Evolutionary conservation across 2,888 invertebrate genomes (phyloP), one percentile per base, ranked within the genome.

Genomic region (Oscheius sp.): DNA sequence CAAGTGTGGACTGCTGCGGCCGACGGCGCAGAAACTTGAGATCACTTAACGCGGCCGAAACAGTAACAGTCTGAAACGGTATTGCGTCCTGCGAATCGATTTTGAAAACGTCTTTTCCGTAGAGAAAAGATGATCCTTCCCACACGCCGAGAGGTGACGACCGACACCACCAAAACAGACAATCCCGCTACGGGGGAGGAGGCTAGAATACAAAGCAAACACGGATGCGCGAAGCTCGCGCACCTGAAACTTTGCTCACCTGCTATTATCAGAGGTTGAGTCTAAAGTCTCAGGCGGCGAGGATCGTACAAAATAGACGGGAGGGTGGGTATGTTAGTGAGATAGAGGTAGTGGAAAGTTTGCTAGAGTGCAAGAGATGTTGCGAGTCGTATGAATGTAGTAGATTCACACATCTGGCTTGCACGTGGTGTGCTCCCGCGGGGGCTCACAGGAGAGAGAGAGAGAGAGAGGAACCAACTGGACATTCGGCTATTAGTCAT

Each of bases 191-290:
- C 42, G 42, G 42, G 42, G 42, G 21, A 21, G 21, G 21, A 21
- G 42, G 42, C 60, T 47, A 48, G 48, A 33, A 60, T 60, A 60
- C 37, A 35, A 37, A 48, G 32, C 48, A 63, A 63, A 63, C 32
- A 63, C 48, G 63, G 68, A 51, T 57, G 78, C 59, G 75, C 73
- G 77, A 70, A 75, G 80, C 85, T 84, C 81, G 86, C 87, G 86
- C 87, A 87, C 87, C 87, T 87, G 87, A 87, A 86, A 87, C 85
- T 87, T 87, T 87, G 87, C 87, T 87, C 87, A 87, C 87, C 87
- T 86, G 80, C 80, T 74, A 75, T 76, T 48, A 70, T 63, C 66
- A 53, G 79, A 86, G 86, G 87, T 86, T 87, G 86, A 86, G 86
- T 77, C 86, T 80, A 87, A 85, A 83, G 82, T 79, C 75, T 83